Conservation (phyloP, 2,888 invertebrate species). For the Dysmachus trigonus region DNA sequence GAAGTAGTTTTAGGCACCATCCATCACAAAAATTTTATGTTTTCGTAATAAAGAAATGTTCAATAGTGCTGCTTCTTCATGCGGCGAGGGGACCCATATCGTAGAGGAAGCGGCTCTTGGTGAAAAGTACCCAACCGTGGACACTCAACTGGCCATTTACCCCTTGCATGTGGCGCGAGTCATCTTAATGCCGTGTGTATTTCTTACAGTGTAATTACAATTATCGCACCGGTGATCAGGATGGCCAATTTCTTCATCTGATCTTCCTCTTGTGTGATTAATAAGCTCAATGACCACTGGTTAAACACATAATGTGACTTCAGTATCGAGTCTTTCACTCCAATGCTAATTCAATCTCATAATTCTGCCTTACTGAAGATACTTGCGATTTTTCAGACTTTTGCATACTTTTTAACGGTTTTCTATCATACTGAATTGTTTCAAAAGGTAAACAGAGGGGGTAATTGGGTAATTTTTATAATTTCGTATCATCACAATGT, state of each 20-base stretch:
- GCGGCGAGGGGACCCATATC: slow-evolving; percentile 17
- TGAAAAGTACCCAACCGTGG: slow-evolving; percentile 29
- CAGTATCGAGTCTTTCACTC: not conserved
- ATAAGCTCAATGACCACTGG: slow-evolving; percentile 12
- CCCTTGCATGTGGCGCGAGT: slow-evolving; percentile 29
- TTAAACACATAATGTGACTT: slow-evolving; percentile 13
- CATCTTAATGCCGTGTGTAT: not conserved
- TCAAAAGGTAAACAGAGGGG: not conserved
- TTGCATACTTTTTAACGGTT: not conserved
- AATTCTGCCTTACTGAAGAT: not conserved
- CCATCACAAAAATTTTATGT: not conserved
- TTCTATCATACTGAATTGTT: not conserved
- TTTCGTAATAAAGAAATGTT: not conserved
- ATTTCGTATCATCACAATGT: not conserved
- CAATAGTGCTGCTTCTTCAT: not conserved
- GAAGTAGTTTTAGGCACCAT: not conserved
- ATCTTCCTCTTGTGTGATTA: slow-evolving; percentile 3
- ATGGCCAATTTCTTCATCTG: slow-evolving; percentile 6
- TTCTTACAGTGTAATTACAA: slow-evolving; percentile 22
- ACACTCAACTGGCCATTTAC: slow-evolving; percentile 40
- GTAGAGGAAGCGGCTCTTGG: not conserved
- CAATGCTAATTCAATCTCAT: not conserved
- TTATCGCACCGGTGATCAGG: slow-evolving; percentile 13
- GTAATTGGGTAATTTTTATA: not conserved
- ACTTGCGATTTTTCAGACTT: not conserved